Conservation (phyloP, 2,888 invertebrate species). For the Morpho achilles region DNA sequence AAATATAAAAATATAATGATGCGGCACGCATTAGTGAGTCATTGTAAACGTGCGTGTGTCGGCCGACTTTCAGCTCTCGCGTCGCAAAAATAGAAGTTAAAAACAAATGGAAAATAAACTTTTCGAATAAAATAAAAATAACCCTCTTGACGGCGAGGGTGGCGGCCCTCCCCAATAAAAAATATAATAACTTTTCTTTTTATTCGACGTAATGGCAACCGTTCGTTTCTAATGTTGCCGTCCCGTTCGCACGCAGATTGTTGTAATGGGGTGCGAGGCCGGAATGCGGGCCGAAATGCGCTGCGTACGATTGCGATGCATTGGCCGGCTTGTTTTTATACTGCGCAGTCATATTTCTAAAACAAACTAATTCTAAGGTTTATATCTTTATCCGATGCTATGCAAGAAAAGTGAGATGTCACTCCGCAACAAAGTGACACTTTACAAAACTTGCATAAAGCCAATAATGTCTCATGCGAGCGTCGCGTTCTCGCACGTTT, state of each 20-base stretch:
- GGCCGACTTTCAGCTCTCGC: slow-evolving; percentile 63
- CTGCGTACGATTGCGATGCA: slow-evolving; percentile 17
- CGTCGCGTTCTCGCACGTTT: too few species aligned
- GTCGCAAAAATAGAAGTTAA: slow-evolving; percentile 73
- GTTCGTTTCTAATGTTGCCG: slow-evolving; percentile 69
- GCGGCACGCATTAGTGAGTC: slow-evolving; percentile 76
- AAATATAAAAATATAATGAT: slow-evolving; percentile 78
- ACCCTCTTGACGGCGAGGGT: slow-evolving; percentile 76
- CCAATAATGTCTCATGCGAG: too few species aligned
- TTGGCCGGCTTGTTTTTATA: not conserved
- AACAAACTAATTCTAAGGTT: too few species aligned
- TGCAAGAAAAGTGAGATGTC: too few species aligned
- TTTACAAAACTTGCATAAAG: too few species aligned
- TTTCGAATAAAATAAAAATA: slow-evolving; percentile 79
- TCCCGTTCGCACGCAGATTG: slow-evolving; percentile 65
- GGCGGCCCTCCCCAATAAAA: slow-evolving; percentile 76
- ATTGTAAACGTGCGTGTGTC: slow-evolving; percentile 69
- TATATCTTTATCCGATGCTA: too few species aligned
- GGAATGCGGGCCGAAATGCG: slow-evolving; percentile 28
- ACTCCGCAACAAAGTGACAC: too few species aligned
- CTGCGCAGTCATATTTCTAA: too few species aligned
- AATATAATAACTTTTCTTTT: slow-evolving; percentile 80
- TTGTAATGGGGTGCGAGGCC: slow-evolving; percentile 62
- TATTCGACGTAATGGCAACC: slow-evolving; percentile 76
- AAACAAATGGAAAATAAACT: slow-evolving; percentile 78